Evolutionary conservation across 2,113 vertebrate genomes (phyloP).

Genomic region (Epinephelus cyanopodus): DNA sequence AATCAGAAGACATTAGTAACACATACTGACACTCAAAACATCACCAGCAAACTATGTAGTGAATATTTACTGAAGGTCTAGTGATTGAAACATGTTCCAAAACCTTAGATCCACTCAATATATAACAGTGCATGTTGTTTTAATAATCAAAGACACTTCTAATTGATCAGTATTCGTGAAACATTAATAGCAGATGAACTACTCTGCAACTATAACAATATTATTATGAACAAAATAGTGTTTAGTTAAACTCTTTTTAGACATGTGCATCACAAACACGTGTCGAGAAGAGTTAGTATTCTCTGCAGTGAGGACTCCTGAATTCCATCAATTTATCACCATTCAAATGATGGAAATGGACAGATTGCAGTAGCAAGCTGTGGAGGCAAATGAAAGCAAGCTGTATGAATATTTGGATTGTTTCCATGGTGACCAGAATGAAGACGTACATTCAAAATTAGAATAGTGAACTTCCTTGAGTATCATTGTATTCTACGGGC

Average conservation of each 20-base stretch:
- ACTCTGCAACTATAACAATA: neutral
- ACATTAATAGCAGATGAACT: neutral
- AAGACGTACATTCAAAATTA: conserved; percentile 26
- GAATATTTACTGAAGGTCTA: neutral
- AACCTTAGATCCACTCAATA: neutral
- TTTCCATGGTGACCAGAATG: conserved; percentile 60
- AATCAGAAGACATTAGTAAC: conserved; percentile 1
- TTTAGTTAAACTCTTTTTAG: neutral
- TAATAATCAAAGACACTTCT: neutral
- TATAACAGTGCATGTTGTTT: neutral
- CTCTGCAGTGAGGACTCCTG: conserved; percentile 64
- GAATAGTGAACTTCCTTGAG: conserved; percentile 10
- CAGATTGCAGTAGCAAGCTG: conserved; percentile 60
- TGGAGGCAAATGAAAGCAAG: conserved; percentile 44
- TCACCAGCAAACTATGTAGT: neutral
- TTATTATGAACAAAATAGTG: neutral
- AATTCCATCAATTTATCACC: conserved; percentile 52
- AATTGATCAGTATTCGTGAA: neutral
- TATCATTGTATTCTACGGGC: neutral
- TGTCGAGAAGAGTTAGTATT: neutral
- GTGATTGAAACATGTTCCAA: neutral
- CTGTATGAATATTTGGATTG: conserved; percentile 32
- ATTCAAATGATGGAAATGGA: conserved; percentile 67
- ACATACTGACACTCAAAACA: neutral
- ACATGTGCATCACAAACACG: conserved; percentile 15